Evolutionary conservation across 2,888 invertebrate species (phyloP).

Genomic region (Sarcophaga subvicina): DNA sequence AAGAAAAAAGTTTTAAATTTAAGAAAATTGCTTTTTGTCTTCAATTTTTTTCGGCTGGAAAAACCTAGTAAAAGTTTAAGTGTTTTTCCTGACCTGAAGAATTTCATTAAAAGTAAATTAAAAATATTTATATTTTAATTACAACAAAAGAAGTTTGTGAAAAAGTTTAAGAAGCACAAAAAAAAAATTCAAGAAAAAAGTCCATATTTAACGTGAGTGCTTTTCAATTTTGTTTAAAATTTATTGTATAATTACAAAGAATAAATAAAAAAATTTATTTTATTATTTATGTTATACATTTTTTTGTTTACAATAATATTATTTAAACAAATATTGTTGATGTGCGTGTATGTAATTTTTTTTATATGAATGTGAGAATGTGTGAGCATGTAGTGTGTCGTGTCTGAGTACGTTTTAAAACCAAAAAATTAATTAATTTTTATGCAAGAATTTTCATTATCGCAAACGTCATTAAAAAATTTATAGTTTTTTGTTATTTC

Average conservation of each 20-base stretch:
- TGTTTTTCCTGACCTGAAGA: neutral
- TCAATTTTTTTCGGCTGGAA: neutral
- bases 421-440: slow-evolving; percentile 43
- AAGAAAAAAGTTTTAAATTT: slow-evolving; percentile 52
- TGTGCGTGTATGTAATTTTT: neutral
- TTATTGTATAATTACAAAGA: neutral
- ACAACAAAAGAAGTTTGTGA: neutral
- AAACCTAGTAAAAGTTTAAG: neutral
- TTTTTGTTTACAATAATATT: neutral
- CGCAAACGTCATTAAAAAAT: slow-evolving; percentile 63
- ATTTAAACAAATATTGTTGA: neutral
- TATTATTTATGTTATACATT: neutral
- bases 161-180: neutral
- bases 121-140: neutral
- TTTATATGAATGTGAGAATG: slow-evolving; percentile 1
- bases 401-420: slow-evolving; percentile 22
- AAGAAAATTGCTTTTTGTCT: slow-evolving; percentile 10
- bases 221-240: neutral
- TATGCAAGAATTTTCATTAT: slow-evolving; percentile 55
- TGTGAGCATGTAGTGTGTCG: neutral
- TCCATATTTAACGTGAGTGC: neutral
- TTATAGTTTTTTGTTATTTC: slow-evolving; percentile 21
- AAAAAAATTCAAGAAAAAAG: neutral
- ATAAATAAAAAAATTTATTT: neutral
- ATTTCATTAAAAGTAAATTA: neutral